These are phyloP conservation scores for Drosophila flavopinicola DNA, from an alignment of 2,888 invertebrate species.

Conservation along the genomic window DNA sequence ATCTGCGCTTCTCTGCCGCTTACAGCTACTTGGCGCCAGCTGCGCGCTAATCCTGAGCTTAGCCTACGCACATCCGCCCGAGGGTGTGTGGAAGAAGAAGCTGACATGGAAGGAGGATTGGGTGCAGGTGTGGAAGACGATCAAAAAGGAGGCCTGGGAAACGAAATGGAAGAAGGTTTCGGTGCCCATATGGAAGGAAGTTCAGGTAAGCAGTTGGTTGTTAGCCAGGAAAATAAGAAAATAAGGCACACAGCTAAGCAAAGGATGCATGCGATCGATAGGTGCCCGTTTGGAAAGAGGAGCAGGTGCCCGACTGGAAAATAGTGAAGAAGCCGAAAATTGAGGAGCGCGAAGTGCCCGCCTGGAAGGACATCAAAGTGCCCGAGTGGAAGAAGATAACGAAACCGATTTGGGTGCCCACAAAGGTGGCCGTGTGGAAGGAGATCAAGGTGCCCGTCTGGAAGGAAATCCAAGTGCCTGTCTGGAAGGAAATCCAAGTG, in stretches of 20 bases:
- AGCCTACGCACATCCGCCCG: slow-evolving; percentile 85
- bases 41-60: slow-evolving; percentile 81
- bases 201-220: slow-evolving; percentile 59
- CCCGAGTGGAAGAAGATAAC: slow-evolving; percentile 87
- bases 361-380: slow-evolving; percentile 90
- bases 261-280: slow-evolving; percentile 83
- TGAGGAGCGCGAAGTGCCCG: slow-evolving; percentile 91
- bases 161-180: slow-evolving; percentile 91
- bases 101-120: slow-evolving; percentile 93
- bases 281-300: slow-evolving; percentile 91
- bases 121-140: slow-evolving; percentile 88
- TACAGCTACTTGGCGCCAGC: slow-evolving; percentile 82
- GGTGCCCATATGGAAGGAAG: slow-evolving; percentile 91
- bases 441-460: slow-evolving; percentile 88
- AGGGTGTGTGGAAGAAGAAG: slow-evolving; percentile 92
- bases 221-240: no score
- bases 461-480: slow-evolving; percentile 83
- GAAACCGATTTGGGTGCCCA: slow-evolving; percentile 85
- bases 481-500: slow-evolving; percentile 87
- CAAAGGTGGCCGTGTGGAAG: slow-evolving; percentile 88
- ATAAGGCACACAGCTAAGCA: neutral
- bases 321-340: slow-evolving; percentile 85
- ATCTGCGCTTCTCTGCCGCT: slow-evolving; percentile 33
- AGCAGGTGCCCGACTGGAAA: slow-evolving; percentile 90
- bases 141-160: slow-evolving; percentile 90